Base-by-base conservation (phyloP, 2,888 invertebrate species). In the Pogonocherus hispidulus region DNA sequence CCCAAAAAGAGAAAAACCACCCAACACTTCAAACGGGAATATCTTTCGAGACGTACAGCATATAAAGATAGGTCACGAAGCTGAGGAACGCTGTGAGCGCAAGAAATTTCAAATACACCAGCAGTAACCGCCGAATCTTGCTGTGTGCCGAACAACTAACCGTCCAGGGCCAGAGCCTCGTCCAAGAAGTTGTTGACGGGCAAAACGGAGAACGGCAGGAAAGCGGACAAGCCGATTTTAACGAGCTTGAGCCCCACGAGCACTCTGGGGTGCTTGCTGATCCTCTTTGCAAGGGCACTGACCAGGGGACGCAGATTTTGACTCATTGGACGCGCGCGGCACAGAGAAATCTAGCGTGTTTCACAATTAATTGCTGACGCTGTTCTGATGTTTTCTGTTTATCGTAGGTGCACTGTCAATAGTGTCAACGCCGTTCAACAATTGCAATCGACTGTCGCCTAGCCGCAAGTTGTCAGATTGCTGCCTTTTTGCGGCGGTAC, bases 61-160 rank as follows among this genome's bases (percentile, higher is more conserved):
- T 62, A 37, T 62, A 62, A 27, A 62, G 37, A 18, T 62, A 62
- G 16, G 62, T 62, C 51, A 62, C 37, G 23, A 62, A 51, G 32
- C 62, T 62, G 14, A 62, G 32, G 18, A 62, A 9, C n/a, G 27
- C 46, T 16, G 62, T 62, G 37, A 62, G 20, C 35, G 20, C 19
- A 32, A 62, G 20, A 18, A 51, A 62, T 62, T 62, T 35, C 27
- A 62, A 51, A 37, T 62, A 62, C 16, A 51, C 51, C 37, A 62
- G 19, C 35, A 62, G 37, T 22, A 62, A 23, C 3, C 62, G 62
- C 51, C 27, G 19, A 62, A 62, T 62, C n/a, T 62, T 59, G 47
- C 1, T 19, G 22, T 23, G 5, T 41, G 4, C 41, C 3, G 20
- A 37, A 19, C 9, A 37, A 37, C 19, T 19, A 35, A 14, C 2